These are phyloP conservation scores for Ricordea florida DNA, from an alignment of 92 coral and sea anemone genomes.

Conservation along the genomic window DNA sequence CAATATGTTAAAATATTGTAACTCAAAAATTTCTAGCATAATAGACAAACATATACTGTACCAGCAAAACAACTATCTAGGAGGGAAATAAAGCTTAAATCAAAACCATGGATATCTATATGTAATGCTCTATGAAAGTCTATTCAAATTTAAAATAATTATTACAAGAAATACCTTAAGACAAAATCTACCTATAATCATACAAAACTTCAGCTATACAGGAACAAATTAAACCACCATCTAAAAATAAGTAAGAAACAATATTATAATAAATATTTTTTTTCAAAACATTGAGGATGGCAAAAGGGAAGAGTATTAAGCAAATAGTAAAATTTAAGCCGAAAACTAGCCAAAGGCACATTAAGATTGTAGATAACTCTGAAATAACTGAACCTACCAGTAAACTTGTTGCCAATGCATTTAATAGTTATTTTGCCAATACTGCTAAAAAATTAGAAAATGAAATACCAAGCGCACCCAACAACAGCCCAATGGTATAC, in stretches of 20 bases:
- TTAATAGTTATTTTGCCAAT: slow-evolving; percentile 45
- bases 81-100: slow-evolving; percentile 41
- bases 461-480: slow-evolving; percentile 29
- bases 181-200: slow-evolving; percentile 36
- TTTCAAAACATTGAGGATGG: slow-evolving; percentile 17
- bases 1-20: too few relatives aligned
- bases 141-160: slow-evolving; percentile 27
- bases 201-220: slow-evolving; percentile 28
- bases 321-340: slow-evolving; percentile 47
- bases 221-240: slow-evolving; percentile 33
- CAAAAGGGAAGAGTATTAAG: slow-evolving; percentile 38
- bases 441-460: slow-evolving; percentile 28
- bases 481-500: slow-evolving; percentile 39
- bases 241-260: slow-evolving; percentile 29
- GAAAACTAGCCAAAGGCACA: slow-evolving; percentile 10
- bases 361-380: slow-evolving; percentile 21
- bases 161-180: slow-evolving; percentile 13
- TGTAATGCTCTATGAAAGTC: slow-evolving; percentile 31
- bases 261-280: slow-evolving; percentile 21
- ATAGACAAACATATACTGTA: slow-evolving; percentile 45
- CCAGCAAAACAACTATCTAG: slow-evolving; percentile 49
- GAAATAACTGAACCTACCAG: slow-evolving; percentile 35
- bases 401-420: slow-evolving; percentile 21
- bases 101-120: slow-evolving; percentile 36
- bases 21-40: too few relatives aligned